These are phyloP conservation scores for Acromyrmex charruanus DNA, from an alignment of 1,140 invertebrate species.

Conservation along the genomic window DNA sequence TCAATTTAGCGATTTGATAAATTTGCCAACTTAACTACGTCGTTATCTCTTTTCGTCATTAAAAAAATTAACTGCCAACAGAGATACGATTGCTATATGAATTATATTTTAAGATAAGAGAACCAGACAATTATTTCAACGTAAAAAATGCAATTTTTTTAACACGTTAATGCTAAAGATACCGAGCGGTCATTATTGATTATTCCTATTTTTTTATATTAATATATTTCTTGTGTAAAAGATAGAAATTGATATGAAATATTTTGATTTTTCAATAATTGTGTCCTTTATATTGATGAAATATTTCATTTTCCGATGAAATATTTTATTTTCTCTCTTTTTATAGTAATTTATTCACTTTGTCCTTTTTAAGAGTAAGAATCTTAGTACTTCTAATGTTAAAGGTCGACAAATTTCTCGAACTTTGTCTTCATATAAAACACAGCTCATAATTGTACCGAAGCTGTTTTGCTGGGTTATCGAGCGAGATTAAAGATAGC, in stretches of 20 bases:
- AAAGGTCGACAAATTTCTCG: neutral
- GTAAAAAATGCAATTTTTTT: constrained; percentile 10
- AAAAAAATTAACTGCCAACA: neutral
- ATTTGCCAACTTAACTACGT: neutral
- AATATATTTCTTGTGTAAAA: too few species aligned
- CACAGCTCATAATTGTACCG: constrained; percentile 26
- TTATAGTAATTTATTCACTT: too few species aligned
- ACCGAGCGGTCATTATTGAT: too few species aligned
- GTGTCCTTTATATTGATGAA: too few species aligned
- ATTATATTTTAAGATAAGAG: constrained; percentile 4
- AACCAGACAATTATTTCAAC: neutral
- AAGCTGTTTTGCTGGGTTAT: constrained; percentile 63
- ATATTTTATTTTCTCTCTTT: too few species aligned
- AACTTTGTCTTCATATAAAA: neutral
- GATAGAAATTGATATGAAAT: too few species aligned
- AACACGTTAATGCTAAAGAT: neutral
- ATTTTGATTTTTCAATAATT: too few species aligned
- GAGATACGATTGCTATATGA: neutral
- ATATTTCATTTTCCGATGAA: too few species aligned
- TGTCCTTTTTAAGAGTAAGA: too few species aligned
- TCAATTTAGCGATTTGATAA: neutral
- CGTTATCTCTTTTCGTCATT: neutral
- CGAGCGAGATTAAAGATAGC: constrained; percentile 73
- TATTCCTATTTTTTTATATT: too few species aligned
- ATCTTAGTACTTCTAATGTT: neutral